phyloP scores from a whole-genome alignment of 2,888 invertebrate genomes.

The Chrysolina americana region DNA sequence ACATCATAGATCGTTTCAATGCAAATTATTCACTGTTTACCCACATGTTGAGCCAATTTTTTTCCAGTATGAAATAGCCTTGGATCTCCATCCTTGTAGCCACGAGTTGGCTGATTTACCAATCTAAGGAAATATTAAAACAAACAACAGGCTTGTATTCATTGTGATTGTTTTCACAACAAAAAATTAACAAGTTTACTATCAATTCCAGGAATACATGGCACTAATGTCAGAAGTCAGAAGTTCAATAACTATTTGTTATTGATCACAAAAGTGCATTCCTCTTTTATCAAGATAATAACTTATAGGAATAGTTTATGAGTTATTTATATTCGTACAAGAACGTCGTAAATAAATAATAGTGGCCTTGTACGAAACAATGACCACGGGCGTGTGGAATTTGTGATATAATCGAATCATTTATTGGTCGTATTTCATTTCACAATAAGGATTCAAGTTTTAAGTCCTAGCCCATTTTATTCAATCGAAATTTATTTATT shows the following conservation, averaged over 20 bases:
- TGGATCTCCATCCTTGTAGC: background rate
- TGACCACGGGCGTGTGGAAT: background rate
- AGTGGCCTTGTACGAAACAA: background rate
- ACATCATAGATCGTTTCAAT: constrained; percentile 1
- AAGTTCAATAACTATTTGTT: constrained; percentile 15
- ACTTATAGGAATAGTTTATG: background rate
- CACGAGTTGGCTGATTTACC: constrained; percentile 5
- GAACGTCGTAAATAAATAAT: constrained; percentile 3
- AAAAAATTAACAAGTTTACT: background rate
- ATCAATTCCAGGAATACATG: constrained; percentile 9
- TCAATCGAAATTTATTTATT: background rate
- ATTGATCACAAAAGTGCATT: background rate
- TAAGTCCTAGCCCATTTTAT: background rate
- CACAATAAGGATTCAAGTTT: background rate
- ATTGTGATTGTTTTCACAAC: constrained; percentile 5
- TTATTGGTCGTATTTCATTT: background rate
- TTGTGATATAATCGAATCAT: background rate
- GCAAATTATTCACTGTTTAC: constrained; percentile 8
- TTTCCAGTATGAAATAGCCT: background rate
- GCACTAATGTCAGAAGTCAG: constrained; percentile 1
- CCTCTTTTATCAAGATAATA: background rate
- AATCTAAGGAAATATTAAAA: background rate
- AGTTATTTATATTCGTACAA: constrained; percentile 2
- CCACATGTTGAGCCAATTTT: background rate
- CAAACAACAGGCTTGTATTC: background rate